Base-by-base conservation (phyloP, 2,113 vertebrate species). In the Platycercus adscitus region DNA sequence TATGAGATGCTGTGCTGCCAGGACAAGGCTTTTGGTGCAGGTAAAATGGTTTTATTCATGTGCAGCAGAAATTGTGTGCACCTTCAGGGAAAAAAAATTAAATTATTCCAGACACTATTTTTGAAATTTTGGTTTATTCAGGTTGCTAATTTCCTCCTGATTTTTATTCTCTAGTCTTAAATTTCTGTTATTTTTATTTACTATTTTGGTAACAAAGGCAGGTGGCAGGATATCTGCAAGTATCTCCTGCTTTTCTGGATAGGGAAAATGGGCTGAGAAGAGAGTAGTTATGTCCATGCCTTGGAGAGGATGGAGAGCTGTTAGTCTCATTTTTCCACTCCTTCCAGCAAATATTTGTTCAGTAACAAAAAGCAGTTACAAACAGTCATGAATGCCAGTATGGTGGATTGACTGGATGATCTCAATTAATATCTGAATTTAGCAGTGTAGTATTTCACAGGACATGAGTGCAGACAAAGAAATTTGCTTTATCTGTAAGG, bases 201-300 rank as follows among this genome's bases (percentile, higher is more conserved):
- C 41, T 69, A 6, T 39, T 78, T 84, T 78, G 29, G 6, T 61
- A 5, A 26, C 6, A 35, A 88, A 21, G 14, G 13, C 17, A 44
- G 21, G 56, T 58, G 33, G 46, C 18, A 18, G 24, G 6, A 20
- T 31, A 26, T 21, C 20, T 44, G 52, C 19, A 39, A 21, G 20
- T 8, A 8, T 1, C 0, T 7, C 16, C 26, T 46, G 1, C 10
- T 61, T 44, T 80, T 13, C 26, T 81, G 39, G 14, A 31, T 13
- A 37, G 58, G 46, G 29, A 63, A 76, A n/a, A 55, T 0, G 5
- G 26, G 7, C 9, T 4, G 23, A 44, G 37, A 28, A 16, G 8
- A 24, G 25, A 68, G 43, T 28, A 44, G 24, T 39, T 4, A 8
- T 8, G 3, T 11, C 61, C 3, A 0, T 19, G 39, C 16, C 39